Base-by-base conservation (phyloP, 2,888 invertebrate species). In the Epinotia brunnichana region DNA sequence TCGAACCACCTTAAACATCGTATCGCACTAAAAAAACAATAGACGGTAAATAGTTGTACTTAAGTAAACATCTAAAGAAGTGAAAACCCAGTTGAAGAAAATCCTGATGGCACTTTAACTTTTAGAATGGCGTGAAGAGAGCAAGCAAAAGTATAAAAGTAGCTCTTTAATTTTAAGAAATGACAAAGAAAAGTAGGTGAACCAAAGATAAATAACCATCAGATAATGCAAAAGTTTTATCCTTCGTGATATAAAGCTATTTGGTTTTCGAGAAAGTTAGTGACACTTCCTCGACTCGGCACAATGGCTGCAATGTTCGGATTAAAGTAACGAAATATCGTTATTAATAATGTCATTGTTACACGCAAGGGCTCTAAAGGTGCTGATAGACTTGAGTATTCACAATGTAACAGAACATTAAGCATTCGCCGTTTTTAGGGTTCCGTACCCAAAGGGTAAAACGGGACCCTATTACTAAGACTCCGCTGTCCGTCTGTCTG, bases 341-440 rank as follows among this genome's bases (percentile, higher is more conserved):
- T 15, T 17, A 2, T 9, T 15, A 35, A 35, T 15, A 35, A 35
- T 35, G 35, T 35, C 15, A 15, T n/a, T n/a, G 7, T 57, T n/a
- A 57, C 35, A 57, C 35, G 57, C 29, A 35, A 57, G 24, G 15
- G 10, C n/a, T 51, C n/a, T 51, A 51, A 51, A n/a, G 51, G 44
- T 3, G 15, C n/a, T n/a, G n/a, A n/a, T n/a, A 15, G 13, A 13
- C 15, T 44, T 44, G 11, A 44, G 44, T n/a, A n/a, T n/a, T n/a
- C n/a, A n/a, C n/a, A n/a, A n/a, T n/a, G n/a, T n/a, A n/a, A n/a
- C n/a, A n/a, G n/a, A n/a, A n/a, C n/a, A n/a, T n/a, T n/a, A n/a
- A n/a, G n/a, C n/a, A n/a, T n/a, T n/a, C n/a, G n/a, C n/a, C n/a
- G n/a, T n/a, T n/a, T n/a, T n/a, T n/a, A n/a, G n/a, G n/a, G n/a